Evolutionary conservation across 2,797 vertebrate species (phyloP).

Genomic region (Alfaro cultratus): DNA sequence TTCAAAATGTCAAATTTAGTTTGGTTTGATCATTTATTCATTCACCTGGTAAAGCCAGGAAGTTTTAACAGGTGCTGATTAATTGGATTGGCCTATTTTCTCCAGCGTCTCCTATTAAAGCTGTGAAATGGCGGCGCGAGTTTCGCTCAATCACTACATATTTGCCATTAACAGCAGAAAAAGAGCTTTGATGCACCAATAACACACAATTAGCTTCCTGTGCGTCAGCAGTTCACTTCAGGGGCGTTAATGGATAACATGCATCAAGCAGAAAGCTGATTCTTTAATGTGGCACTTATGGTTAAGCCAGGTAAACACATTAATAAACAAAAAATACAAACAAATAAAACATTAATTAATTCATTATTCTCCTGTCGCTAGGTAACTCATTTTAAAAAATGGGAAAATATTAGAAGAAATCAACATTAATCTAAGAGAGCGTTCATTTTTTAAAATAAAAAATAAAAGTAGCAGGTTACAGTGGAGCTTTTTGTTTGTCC

Average conservation of each 20-base stretch:
- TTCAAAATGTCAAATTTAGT: slow-evolving; percentile 18
- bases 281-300: slow-evolving; percentile 11
- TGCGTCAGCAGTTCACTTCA: slow-evolving; percentile 23
- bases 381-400: slow-evolving; percentile 49
- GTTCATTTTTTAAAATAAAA: neutral
- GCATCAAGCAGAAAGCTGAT: slow-evolving; percentile 20
- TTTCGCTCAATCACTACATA: neutral
- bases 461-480: neutral
- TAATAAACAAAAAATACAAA: slow-evolving; percentile 12
- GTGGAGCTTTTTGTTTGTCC: slow-evolving; percentile 3
- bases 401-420: slow-evolving; percentile 15
- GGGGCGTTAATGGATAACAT: slow-evolving; percentile 26
- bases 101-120: neutral
- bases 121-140: neutral
- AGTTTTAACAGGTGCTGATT: slow-evolving; percentile 23
- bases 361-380: slow-evolving; percentile 41
- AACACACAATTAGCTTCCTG: slow-evolving; percentile 34
- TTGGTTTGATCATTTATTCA: slow-evolving; percentile 24
- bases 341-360: slow-evolving; percentile 19
- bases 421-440: slow-evolving; percentile 27
- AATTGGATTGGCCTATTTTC: slow-evolving; percentile 4
- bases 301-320: slow-evolving; percentile 27
- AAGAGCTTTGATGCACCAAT: slow-evolving; percentile 9
- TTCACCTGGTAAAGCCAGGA: neutral
- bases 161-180: slow-evolving; percentile 12